phyloP scores from a whole-genome alignment of 2,888 invertebrate species.

The Heterodera filipjevi region DNA sequence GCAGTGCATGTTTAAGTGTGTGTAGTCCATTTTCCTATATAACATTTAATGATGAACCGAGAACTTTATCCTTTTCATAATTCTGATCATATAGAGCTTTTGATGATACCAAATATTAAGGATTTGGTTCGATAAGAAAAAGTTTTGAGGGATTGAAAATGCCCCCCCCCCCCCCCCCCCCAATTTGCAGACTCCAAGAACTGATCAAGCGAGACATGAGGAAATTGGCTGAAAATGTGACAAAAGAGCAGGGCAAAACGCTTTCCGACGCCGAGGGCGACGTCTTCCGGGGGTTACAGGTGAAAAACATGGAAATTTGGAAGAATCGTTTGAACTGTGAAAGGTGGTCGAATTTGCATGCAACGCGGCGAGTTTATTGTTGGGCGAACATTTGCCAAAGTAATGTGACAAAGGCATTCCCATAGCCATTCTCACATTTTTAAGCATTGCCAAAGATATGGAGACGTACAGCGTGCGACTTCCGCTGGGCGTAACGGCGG shows the following conservation, averaged over 20 bases:
- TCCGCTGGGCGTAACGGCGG: constrained; percentile 89
- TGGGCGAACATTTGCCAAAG: constrained; percentile 84
- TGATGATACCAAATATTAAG: too few relatives aligned
- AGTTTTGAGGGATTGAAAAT: too few relatives aligned
- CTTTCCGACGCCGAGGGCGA: constrained; percentile 95
- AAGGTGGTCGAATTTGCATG: constrained; percentile 86
- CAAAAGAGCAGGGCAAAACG: constrained; percentile 95
- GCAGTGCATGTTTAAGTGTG: constrained; percentile 82
- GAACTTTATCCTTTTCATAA: too few relatives aligned
- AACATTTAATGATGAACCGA: too few relatives aligned
- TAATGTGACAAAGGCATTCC: constrained; percentile 35
- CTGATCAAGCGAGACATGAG: constrained; percentile 85
- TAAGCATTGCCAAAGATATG: constrained; percentile 81
- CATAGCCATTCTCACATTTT: not conserved
- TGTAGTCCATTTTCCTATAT: not conserved
- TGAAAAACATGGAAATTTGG: too few relatives aligned
- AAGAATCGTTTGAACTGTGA: too few relatives aligned
- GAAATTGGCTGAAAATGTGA: constrained; percentile 86
- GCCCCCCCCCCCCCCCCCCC: too few relatives aligned
- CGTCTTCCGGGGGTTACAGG: constrained; percentile 86
- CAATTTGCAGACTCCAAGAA: constrained; percentile 71
- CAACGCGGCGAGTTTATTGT: constrained; percentile 85
- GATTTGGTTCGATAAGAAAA: not conserved
- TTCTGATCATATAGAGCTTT: too few relatives aligned
- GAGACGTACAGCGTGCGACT: constrained; percentile 88